Conservation (phyloP, 2,797 vertebrate species). For the Rhinoraja longicauda region DNA sequence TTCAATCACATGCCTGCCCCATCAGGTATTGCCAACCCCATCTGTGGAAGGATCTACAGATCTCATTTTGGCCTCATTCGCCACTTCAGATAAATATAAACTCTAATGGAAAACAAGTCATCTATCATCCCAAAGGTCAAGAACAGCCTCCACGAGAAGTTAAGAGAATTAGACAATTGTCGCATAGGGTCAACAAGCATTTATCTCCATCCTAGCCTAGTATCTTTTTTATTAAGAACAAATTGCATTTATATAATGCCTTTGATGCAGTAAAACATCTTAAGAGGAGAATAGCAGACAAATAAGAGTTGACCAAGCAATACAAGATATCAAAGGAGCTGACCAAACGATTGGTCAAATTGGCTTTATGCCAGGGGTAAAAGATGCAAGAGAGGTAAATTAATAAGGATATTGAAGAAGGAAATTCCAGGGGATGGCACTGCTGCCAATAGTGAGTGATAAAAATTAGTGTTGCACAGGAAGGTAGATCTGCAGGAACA, state of each 20-base stretch:
- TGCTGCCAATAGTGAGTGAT: neutral
- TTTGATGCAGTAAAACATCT: neutral
- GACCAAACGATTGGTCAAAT: conserved; percentile 6
- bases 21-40: no score
- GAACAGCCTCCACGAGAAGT: neutral
- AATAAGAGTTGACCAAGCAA: neutral
- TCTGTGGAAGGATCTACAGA: no score
- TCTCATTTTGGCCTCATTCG: no score
- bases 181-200: neutral
- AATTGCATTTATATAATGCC: neutral
- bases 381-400: neutral
- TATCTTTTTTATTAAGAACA: neutral
- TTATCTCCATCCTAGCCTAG: neutral
- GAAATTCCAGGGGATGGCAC: neutral
- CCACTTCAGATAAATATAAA: no score
- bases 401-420: no score
- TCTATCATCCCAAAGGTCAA: no score
- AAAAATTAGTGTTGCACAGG: neutral
- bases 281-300: neutral
- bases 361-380: neutral
- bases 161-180: neutral
- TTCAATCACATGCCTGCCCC: no score
- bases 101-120: no score
- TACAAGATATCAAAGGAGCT: neutral
- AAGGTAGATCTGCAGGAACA: neutral